Evolutionary conservation across 2,113 vertebrate genomes (phyloP).

Genomic region (Scatophagus argus): DNA sequence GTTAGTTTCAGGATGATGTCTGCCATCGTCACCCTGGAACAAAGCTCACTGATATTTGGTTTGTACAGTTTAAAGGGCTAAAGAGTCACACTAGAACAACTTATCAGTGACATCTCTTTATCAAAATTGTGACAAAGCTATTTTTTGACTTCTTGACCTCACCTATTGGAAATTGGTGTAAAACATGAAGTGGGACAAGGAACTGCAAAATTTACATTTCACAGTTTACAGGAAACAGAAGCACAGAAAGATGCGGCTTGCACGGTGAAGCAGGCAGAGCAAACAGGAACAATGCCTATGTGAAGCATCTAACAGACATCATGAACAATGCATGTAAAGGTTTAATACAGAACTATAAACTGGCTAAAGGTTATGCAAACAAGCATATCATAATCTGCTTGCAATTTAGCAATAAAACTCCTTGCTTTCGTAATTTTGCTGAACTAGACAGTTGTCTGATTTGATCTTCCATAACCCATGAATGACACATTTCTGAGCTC

Average conservation of each 20-base stretch:
- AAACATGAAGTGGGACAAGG: neutral
- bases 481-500: neutral
- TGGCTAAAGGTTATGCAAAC: neutral
- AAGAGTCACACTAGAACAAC: neutral
- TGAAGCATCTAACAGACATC: neutral
- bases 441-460: neutral
- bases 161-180: conserved; percentile 5
- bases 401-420: neutral
- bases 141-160: too few relatives aligned
- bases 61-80: neutral
- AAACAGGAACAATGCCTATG: neutral
- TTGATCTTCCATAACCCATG: neutral
- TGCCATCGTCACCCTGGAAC: neutral
- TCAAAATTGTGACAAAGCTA: neutral
- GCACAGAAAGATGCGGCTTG: neutral
- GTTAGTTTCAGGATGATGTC: neutral
- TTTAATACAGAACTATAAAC: neutral
- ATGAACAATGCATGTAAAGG: neutral
- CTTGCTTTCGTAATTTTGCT: fast-evolving
- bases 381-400: neutral
- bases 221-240: neutral
- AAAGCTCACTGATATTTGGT: neutral
- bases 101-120: neutral
- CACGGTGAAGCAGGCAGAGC: too few relatives aligned
- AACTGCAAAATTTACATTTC: neutral